Evolutionary conservation across 1,140 invertebrate genomes (phyloP).

Genomic region (Caerostris extrusa): DNA sequence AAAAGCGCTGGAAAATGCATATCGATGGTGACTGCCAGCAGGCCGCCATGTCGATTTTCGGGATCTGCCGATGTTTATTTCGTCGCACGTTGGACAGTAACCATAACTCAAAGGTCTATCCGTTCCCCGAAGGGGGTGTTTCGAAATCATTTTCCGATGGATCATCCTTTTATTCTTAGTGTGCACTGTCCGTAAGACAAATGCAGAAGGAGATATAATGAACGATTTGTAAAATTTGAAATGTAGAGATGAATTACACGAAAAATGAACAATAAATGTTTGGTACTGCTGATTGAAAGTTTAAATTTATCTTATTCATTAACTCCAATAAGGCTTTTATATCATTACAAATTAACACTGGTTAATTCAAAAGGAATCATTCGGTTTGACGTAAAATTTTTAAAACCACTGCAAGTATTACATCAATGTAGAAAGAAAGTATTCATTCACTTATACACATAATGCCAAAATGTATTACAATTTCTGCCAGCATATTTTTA

Average conservation of each 20-base stretch:
- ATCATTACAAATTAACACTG: too few species aligned
- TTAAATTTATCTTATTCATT: background rate
- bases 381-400: too few species aligned
- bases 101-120: slow-evolving; percentile 68
- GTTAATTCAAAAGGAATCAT: too few species aligned
- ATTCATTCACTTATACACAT: too few species aligned
- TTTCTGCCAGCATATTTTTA: too few species aligned
- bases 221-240: background rate
- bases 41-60: slow-evolving; percentile 54
- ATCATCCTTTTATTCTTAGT: slow-evolving; percentile 3
- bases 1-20: slow-evolving; percentile 34
- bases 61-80: slow-evolving; percentile 57
- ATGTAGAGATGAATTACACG: background rate
- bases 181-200: slow-evolving; percentile 13
- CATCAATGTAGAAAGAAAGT: too few species aligned
- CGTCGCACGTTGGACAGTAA: slow-evolving; percentile 46
- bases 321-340: too few species aligned
- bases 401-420: too few species aligned
- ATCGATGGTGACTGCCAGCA: slow-evolving; percentile 14
- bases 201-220: slow-evolving; percentile 10
- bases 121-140: background rate
- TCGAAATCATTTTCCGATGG: slow-evolving; percentile 67
- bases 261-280: background rate
- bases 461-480: too few species aligned
- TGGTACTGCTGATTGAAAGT: background rate